Evolutionary conservation across 2,113 vertebrate species (phyloP).

Genomic region (Hyperopisus bebe): DNA sequence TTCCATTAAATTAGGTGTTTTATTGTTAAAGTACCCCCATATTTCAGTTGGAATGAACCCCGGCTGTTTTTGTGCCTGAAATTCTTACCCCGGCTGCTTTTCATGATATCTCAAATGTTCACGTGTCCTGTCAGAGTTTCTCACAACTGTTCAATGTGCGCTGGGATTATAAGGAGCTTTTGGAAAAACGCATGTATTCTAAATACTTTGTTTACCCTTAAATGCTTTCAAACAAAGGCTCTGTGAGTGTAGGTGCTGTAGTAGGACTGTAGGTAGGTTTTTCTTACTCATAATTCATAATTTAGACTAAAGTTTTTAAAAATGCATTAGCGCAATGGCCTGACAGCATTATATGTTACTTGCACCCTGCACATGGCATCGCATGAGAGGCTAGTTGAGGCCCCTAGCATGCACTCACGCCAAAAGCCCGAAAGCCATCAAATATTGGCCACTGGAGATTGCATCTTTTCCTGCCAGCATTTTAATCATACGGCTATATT

Average conservation of each 20-base stretch:
- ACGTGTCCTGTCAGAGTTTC: background rate
- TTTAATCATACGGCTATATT: background rate
- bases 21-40: conserved; percentile 19
- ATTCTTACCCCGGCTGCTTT: background rate
- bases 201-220: background rate
- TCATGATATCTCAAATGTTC: background rate
- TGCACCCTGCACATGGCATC: background rate
- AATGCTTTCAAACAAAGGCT: background rate
- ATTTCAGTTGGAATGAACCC: conserved; percentile 17
- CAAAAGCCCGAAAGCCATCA: background rate
- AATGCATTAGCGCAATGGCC: background rate
- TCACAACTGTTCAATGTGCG: background rate
- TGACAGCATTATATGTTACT: background rate
- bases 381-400: background rate
- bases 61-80: background rate
- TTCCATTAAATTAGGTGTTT: conserved; percentile 24
- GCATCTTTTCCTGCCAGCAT: background rate
- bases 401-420: background rate
- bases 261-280: background rate
- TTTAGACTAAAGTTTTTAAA: background rate
- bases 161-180: background rate
- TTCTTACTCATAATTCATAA: background rate
- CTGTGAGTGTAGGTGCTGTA: background rate
- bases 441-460: background rate
- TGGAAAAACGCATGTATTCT: background rate